Conservation (phyloP, 1,140 invertebrate genomes). For the Micrasema minimum region DNA sequence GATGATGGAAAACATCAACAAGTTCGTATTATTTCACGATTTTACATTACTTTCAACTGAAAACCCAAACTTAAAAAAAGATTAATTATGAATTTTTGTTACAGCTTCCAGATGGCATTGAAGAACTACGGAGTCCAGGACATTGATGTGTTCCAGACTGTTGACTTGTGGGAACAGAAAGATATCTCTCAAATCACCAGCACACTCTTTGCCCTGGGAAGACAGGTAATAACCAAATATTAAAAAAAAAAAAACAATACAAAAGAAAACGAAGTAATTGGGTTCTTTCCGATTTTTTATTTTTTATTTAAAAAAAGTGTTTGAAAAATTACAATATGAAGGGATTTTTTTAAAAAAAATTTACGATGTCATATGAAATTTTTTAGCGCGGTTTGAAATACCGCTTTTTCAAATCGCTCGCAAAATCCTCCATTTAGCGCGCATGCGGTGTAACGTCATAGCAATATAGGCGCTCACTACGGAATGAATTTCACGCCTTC, state of each 20-base stretch:
- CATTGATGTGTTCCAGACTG: slow-evolving; percentile 95
- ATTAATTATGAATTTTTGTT: not conserved
- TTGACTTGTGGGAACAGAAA: slow-evolving; percentile 94
- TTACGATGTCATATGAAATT: too few species aligned
- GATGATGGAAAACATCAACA: slow-evolving; percentile 96
- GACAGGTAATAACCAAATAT: slow-evolving; percentile 71
- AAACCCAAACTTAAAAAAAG: not conserved
- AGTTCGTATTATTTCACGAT: slow-evolving; percentile 65
- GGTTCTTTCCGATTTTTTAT: too few species aligned
- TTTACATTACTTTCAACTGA: not conserved
- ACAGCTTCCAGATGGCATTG: slow-evolving; percentile 89
- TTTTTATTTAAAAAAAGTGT: too few species aligned
- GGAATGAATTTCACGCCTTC: too few species aligned
- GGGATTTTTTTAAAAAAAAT: too few species aligned
- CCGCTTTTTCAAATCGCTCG: too few species aligned
- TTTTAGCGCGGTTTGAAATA: too few species aligned
- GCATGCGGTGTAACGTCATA: too few species aligned
- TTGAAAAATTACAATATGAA: too few species aligned
- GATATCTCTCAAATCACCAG: slow-evolving; percentile 94
- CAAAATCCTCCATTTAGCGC: not conserved
- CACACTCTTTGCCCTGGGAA: slow-evolving; percentile 91
- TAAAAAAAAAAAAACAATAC: not conserved
- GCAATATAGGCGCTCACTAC: too few species aligned
- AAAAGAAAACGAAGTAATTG: not conserved
- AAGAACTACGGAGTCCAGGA: slow-evolving; percentile 90